A percentile compares a stretch with the other conserved stretches of the same genome.
These are phyloP conservation scores for Xenentodon cancila DNA, from an alignment of 2,797 vertebrate genomes.

Conservation along the genomic window DNA sequence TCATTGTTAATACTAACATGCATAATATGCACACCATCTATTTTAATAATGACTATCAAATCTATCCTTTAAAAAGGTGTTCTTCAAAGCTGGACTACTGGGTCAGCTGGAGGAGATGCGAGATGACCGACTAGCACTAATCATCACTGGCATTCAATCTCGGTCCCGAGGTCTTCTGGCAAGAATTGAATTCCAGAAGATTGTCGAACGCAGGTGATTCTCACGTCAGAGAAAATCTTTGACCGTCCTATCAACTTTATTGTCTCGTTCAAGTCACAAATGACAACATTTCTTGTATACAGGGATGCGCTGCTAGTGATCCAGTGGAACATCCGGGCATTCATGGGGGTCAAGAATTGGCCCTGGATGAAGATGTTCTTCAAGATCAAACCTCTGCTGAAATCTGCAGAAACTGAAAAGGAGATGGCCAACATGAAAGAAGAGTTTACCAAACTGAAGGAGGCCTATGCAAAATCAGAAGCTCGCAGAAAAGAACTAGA, in stretches of 20 bases:
- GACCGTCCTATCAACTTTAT: too few species aligned
- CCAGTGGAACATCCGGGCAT: conserved; percentile 90
- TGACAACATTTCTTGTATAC: conserved; percentile 13
- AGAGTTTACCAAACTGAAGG: conserved; percentile 82
- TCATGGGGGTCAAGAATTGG: conserved; percentile 95
- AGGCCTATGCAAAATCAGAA: too few species aligned
- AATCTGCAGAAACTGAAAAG: conserved; percentile 89
- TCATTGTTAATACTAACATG: too few species aligned
- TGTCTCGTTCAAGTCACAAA: too few species aligned
- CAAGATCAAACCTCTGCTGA: conserved; percentile 92
- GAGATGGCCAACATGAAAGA: conserved; percentile 88
- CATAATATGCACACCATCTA: too few species aligned
- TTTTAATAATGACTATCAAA: too few species aligned
- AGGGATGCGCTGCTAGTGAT: conserved; percentile 86
- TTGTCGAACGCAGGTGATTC: conserved; percentile 85
- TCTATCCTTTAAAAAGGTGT: conserved; percentile 76
- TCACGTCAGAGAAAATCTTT: too few species aligned
- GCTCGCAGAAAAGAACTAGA: too few species aligned
- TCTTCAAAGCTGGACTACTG: conserved; percentile 91
- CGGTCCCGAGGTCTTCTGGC: conserved; percentile 85
- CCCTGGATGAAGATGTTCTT: conserved; percentile 95
- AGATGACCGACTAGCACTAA: conserved; percentile 87
- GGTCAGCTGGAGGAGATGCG: conserved; percentile 91
- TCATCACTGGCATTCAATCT: conserved; percentile 88
- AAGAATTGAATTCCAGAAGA: conserved; percentile 86